Base-by-base conservation (phyloP, 2,113 vertebrate species). In the Nibea albiflora region DNA sequence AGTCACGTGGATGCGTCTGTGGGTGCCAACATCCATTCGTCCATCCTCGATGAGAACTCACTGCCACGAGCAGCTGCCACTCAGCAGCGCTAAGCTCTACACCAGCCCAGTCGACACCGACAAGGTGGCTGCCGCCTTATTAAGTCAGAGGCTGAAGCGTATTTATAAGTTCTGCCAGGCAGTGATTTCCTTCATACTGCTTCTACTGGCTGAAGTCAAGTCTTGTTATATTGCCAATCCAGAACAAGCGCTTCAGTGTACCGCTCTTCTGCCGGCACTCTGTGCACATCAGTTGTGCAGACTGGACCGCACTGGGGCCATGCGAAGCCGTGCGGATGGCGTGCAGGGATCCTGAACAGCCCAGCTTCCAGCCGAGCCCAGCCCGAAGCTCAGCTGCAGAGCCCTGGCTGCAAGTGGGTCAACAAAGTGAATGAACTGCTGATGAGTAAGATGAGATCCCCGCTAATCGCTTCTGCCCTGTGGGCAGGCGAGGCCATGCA, bases 401-500 rank as follows among this genome's bases (percentile, higher is more conserved):
- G 68, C 73, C 75, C 81, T 44, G 42, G 31, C 67, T 66, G 57
- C 70, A 85, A 87, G 72, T 82, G 79, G 89, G 88, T 86, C 89
- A 91, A 65, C 70, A 81, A 80, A 83, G 70, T 63, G 61, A 90
- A 75, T 57, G 77, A 79, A 73, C 63, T 68, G 73, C 63, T 79
- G 89, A 86, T 77, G 80, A 81, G 81, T 81, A 85, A 90, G 76
- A 87, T 53, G 78, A 92, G 72, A 87, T 71, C 73, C 76, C 77
- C 44, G 50, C 64, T 57, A 89, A 87, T 89, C 46, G 35, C 53
- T 56, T 70, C 49, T 70, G 71, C 76, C 74, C 86, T 80, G 76
- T 49, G 44, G 85, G 76, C 69, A 82, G 72, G 70, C 35, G 49
- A 89, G 88, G 86, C 90, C 90, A 93, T 92, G 91, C 91, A 92